These are phyloP conservation scores for Xiphophorus hellerii DNA, from an alignment of 2,113 vertebrate species.

Conservation along the genomic window DNA sequence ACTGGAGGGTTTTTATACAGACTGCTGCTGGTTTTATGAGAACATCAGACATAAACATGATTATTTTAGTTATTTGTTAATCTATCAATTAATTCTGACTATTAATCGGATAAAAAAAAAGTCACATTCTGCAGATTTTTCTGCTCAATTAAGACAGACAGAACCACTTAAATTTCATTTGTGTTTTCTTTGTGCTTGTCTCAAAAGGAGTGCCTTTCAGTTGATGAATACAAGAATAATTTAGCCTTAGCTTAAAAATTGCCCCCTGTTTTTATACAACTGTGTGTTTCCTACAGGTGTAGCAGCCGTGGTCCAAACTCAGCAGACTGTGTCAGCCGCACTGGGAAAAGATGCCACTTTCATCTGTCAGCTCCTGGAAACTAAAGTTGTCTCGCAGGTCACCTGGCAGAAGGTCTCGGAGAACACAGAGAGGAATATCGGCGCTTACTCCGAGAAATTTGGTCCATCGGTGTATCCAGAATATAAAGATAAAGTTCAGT, in stretches of 20 bases:
- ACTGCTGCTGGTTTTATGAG: not conserved
- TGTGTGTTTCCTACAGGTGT: not conserved
- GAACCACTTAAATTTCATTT: no score
- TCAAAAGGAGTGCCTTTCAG: no score
- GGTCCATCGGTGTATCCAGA: conserved; percentile 17
- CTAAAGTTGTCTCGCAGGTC: conserved; percentile 40
- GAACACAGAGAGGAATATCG: not conserved
- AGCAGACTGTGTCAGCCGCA: conserved; percentile 19
- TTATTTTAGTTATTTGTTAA: no score
- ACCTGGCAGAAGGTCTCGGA: conserved; percentile 46
- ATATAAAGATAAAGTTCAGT: not conserved
- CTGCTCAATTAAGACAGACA: no score
- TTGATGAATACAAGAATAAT: no score
- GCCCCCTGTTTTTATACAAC: no score
- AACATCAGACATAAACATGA: not conserved
- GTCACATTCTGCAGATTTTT: no score
- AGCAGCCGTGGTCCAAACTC: not conserved
- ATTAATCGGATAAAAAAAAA: no score
- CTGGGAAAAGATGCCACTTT: conserved; percentile 28
- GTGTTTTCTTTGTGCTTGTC: no score
- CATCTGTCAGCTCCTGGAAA: conserved; percentile 23
- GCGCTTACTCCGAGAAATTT: not conserved
- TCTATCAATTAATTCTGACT: no score
- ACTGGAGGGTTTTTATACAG: not conserved
- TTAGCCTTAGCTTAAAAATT: no score